Conservation (phyloP, 2,113 vertebrate species). For the Platanista minor region DNA sequence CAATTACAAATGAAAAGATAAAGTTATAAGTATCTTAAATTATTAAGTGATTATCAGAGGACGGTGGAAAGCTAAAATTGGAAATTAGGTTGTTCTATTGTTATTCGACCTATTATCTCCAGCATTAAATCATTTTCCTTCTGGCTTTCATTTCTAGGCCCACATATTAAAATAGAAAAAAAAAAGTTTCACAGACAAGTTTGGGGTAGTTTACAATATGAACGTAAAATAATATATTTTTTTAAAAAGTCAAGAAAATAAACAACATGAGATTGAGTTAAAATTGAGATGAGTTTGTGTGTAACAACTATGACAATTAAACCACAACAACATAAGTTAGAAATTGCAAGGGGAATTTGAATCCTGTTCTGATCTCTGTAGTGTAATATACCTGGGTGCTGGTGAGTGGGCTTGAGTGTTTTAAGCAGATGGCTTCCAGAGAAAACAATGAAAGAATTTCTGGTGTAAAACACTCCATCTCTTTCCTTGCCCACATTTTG, state of each 20-base stretch:
- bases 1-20: not conserved
- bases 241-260: not conserved
- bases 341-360: not conserved
- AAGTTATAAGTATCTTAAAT: slow-evolving; percentile 1
- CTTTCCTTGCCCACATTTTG: not conserved
- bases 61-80: not conserved
- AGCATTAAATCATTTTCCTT: not conserved
- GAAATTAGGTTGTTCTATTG: not conserved
- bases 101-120: not conserved
- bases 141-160: not conserved
- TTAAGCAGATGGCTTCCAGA: not conserved
- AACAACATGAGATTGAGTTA: not conserved
- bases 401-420: not conserved
- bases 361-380: not conserved
- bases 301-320: not conserved
- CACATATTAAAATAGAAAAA: not conserved
- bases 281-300: not conserved
- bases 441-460: not conserved
- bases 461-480: not conserved
- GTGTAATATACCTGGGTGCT: not conserved
- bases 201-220: not conserved
- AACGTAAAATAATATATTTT: not conserved
- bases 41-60: not conserved
- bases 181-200: not conserved
- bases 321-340: not conserved